Evolutionary conservation across 2,888 invertebrate species (phyloP).

Genomic region (Callinectes sapidus): DNA sequence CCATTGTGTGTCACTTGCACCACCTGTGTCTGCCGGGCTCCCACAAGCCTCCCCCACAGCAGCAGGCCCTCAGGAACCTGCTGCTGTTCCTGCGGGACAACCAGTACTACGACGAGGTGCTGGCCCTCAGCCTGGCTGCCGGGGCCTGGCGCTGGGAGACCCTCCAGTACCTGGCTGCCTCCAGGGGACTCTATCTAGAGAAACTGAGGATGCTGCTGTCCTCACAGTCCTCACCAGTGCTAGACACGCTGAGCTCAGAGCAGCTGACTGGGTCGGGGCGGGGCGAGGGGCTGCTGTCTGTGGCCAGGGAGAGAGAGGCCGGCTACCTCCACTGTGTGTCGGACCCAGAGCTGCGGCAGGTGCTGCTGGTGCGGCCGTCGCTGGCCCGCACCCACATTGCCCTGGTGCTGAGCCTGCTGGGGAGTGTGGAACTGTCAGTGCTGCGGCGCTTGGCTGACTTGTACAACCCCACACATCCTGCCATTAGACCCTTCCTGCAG

Average conservation of each 20-base stretch:
- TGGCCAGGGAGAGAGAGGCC: conserved; percentile 70
- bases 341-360: conserved; percentile 75
- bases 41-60: conserved; percentile 50
- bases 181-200: conserved; percentile 80
- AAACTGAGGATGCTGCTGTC: conserved; percentile 80
- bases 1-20: conserved; percentile 82
- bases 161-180: conserved; percentile 79
- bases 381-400: conserved; percentile 74
- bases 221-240: conserved; percentile 74
- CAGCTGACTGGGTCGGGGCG: background rate
- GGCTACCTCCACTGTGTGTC: conserved; percentile 75
- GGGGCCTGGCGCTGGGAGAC: conserved; percentile 82
- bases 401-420: conserved; percentile 74
- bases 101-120: conserved; percentile 81
- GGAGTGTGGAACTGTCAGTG: conserved; percentile 73
- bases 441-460: conserved; percentile 78
- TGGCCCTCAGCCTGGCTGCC: conserved; percentile 81
- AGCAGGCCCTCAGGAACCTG: conserved; percentile 61
- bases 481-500: conserved; percentile 72
- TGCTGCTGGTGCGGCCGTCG: conserved; percentile 75
- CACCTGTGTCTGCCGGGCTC: conserved; percentile 73
- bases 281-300: conserved; percentile 31
- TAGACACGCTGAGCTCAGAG: conserved; percentile 36
- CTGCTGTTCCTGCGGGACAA: conserved; percentile 79
- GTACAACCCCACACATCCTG: conserved; percentile 81